Base-by-base conservation (phyloP, 1,140 invertebrate species). In the Aleiodes sp. region DNA sequence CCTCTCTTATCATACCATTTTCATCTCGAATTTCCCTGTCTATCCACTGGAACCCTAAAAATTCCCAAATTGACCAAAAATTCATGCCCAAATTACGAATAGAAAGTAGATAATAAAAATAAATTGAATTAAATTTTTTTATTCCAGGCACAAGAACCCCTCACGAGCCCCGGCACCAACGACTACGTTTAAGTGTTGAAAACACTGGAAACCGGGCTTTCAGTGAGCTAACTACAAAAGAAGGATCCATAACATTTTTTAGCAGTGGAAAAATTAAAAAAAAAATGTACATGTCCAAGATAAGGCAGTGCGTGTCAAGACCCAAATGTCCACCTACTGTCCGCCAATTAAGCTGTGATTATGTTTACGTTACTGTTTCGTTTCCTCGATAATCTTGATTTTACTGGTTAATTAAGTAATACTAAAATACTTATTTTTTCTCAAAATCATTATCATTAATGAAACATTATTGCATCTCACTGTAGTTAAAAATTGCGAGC, bases 91-190 rank as follows among this genome's bases (percentile, higher is more conserved):
- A n/a, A n/a, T n/a, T n/a, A n/a, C n/a, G n/a, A n/a, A n/a, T n/a
- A n/a, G n/a, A n/a, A n/a, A n/a, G n/a, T 33, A 0, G n/a, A 46
- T 28, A 1, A 12, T 39, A 28, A 35, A 31, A 21, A 57, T n/a
- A n/a, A 29, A 35, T n/a, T 28, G 29, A n/a, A n/a, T 19, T 59
- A 21, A 37, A 10, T 3, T 16, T 56, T 81, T 78, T 82, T 72
- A 84, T 88, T 86, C 7, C 87, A 92, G 91, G 91, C 91, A 73
- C 90, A 92, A 84, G 90, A 92, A 86, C 91, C 91, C 65, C 87
- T 92, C 75, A 92, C 90, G 71, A 89, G 88, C 83, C 89, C 90
- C 77, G 90, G 90, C 78, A 90, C 89, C 79, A 92, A 92, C 85
- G 91, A 92, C 77, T 91, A 90, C 84, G 91, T 92, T 80, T 88